phyloP scores from a whole-genome alignment of 2,888 invertebrate genomes.

The Lasioglossum pauxillum region DNA sequence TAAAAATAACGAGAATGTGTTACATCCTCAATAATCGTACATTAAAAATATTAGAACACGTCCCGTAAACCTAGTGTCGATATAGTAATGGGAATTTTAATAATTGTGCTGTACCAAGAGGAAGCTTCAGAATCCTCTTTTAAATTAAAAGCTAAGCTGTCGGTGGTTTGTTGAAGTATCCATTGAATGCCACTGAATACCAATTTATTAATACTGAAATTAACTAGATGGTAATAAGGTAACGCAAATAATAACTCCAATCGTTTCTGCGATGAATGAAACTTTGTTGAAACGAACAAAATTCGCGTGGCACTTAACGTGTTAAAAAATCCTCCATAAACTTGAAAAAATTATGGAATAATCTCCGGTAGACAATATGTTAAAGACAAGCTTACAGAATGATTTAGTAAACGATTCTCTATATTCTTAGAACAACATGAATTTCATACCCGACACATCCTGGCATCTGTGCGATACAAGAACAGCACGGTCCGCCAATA shows the following conservation, averaged over 20 bases:
- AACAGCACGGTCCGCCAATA: conserved; percentile 58
- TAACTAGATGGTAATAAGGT: background rate
- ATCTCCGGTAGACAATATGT: background rate
- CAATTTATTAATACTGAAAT: background rate
- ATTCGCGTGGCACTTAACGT: background rate
- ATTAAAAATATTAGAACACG: too few relatives aligned
- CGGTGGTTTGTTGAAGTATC: background rate
- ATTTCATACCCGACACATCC: conserved; percentile 53
- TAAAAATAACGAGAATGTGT: too few relatives aligned
- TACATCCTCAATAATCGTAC: too few relatives aligned
- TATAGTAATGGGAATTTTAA: background rate
- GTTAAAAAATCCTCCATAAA: background rate
- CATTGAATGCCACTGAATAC: background rate
- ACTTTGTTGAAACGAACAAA: background rate
- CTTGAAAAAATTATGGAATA: background rate
- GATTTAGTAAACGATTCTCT: background rate
- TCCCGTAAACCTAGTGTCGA: background rate
- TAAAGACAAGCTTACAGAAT: background rate
- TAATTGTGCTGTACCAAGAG: background rate
- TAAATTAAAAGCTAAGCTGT: background rate
- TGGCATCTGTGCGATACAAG: conserved; percentile 39
- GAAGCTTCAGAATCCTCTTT: background rate
- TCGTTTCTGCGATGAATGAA: too few relatives aligned
- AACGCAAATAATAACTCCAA: too few relatives aligned
- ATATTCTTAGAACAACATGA: background rate